Evolutionary conservation across 2,888 invertebrate species (phyloP).

Genomic region (Apamea monoglypha): DNA sequence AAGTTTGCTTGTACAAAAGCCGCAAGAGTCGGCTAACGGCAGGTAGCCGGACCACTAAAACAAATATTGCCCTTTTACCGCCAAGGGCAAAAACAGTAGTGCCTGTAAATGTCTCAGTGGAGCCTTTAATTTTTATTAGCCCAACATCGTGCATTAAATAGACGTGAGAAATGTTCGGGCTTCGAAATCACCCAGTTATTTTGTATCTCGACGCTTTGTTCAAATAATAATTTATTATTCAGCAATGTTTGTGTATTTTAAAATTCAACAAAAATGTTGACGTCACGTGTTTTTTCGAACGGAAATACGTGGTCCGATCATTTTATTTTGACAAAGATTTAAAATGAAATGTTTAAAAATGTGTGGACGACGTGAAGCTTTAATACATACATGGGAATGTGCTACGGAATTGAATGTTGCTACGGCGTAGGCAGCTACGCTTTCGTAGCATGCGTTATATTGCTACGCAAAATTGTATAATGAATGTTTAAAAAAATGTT

Average conservation of each 20-base stretch:
- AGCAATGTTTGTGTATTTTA: conserved; percentile 36
- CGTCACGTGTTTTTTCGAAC: conserved; percentile 12
- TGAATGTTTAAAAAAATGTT: background rate
- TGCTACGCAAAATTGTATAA: background rate
- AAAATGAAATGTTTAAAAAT: conserved; percentile 9
- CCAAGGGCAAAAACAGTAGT: conserved; percentile 64
- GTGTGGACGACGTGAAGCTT: background rate
- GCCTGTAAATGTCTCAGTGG: conserved; percentile 75
- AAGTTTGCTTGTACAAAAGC: conserved; percentile 62
- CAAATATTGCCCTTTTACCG: conserved; percentile 66
- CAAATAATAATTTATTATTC: conserved; percentile 48
- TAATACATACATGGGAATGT: background rate
- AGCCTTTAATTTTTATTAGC: conserved; percentile 77
- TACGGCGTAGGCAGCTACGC: conserved; percentile 44
- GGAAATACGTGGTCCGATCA: conserved; percentile 19
- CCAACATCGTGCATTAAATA: conserved; percentile 67
- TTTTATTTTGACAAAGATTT: conserved; percentile 35
- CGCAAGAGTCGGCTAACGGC: conserved; percentile 54
- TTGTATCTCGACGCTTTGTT: conserved; percentile 37
- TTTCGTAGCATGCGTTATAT: conserved; percentile 28
- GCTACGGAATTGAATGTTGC: conserved; percentile 11
- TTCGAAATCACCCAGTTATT: conserved; percentile 48
- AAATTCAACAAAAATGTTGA: conserved; percentile 29
- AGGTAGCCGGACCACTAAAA: conserved; percentile 63
- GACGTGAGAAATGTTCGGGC: conserved; percentile 61